Evolutionary conservation across 2,888 invertebrate genomes (phyloP).

Genomic region (Crematogaster levior): DNA sequence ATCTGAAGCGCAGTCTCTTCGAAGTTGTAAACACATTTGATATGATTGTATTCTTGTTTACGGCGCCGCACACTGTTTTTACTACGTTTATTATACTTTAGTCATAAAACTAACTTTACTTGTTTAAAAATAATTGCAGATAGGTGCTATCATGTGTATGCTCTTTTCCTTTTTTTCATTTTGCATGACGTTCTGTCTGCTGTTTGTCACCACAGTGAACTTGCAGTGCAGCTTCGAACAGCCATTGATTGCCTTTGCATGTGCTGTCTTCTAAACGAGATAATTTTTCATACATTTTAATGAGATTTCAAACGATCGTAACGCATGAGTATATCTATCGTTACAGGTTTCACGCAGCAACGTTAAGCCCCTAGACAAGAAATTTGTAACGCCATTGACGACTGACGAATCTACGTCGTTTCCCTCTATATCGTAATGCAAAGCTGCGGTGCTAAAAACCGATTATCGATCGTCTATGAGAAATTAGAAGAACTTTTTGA

Average conservation of each 20-base stretch:
- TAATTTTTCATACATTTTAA: background rate
- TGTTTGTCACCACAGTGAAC: background rate
- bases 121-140: conserved; percentile 31
- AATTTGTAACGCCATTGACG: conserved; percentile 15
- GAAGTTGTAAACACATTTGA: conserved; percentile 21
- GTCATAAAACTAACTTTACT: background rate
- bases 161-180: background rate
- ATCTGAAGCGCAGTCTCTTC: background rate
- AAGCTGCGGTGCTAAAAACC: background rate
- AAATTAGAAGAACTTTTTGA: background rate
- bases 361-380: conserved; percentile 23
- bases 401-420: conserved; percentile 8
- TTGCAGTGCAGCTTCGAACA: background rate
- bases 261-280: background rate
- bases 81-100: background rate
- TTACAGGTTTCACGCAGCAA: conserved; percentile 22
- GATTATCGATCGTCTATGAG: background rate
- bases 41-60: conserved; percentile 33
- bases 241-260: conserved; percentile 2
- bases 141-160: background rate
- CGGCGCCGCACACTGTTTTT: background rate
- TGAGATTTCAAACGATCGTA: background rate
- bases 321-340: background rate
- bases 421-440: conserved; percentile 2
- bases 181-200: conserved; percentile 1